These are phyloP conservation scores for Rhea pennata DNA, from an alignment of 2,113 vertebrate species.

Conservation along the genomic window DNA sequence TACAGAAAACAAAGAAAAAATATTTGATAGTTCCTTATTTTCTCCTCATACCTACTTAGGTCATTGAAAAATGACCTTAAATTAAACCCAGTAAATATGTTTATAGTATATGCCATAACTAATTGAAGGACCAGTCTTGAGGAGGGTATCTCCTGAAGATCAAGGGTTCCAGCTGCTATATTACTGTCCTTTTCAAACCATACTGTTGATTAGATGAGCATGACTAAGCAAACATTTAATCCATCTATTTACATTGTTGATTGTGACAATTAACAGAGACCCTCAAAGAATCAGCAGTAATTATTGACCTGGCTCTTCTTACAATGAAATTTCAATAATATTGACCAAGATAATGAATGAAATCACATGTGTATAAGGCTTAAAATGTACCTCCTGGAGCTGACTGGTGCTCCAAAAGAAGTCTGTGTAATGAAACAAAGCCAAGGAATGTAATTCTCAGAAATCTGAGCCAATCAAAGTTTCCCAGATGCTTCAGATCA, in stretches of 20 bases:
- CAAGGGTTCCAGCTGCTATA: background rate
- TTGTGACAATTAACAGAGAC: constrained; percentile 45
- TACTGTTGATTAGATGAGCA: background rate
- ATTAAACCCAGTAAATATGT: background rate
- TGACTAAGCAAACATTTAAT: constrained; percentile 32
- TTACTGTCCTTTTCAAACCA: background rate
- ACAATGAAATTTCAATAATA: constrained; percentile 53
- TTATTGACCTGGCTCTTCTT: constrained; percentile 27
- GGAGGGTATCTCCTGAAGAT: background rate
- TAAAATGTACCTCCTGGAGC: background rate
- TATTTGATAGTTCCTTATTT: background rate
- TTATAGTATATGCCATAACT: background rate
- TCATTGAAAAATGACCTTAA: background rate
- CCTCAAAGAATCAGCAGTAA: background rate
- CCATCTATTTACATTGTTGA: constrained; percentile 24
- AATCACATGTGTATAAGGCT: constrained; percentile 34
- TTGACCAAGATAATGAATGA: constrained; percentile 50
- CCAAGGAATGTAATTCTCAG: background rate
- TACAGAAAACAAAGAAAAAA: background rate
- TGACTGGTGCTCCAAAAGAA: background rate
- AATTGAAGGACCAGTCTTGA: background rate
- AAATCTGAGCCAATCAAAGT: constrained; percentile 24
- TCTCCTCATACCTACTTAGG: background rate
- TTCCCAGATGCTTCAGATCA: background rate
- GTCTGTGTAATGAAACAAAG: background rate